Evolutionary conservation across 2,113 vertebrate species (phyloP).

Genomic region (Paradisaea rubra): DNA sequence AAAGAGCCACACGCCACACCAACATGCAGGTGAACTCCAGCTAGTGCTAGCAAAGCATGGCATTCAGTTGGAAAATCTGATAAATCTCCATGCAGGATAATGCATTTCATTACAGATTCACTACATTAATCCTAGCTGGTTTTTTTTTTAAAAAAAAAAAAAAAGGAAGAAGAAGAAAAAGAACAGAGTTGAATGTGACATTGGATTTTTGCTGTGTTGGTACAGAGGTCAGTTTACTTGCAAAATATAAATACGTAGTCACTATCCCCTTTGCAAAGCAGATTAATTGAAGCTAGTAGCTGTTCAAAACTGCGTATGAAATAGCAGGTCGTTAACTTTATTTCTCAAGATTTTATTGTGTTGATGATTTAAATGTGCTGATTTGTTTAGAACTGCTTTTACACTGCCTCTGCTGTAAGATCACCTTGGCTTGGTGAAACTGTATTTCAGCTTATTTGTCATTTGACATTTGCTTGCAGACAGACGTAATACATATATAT

Average conservation of each 20-base stretch:
- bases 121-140: slow-evolving; percentile 75
- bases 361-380: slow-evolving; percentile 1
- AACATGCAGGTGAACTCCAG: slow-evolving; percentile 91
- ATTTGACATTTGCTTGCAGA: slow-evolving; percentile 15
- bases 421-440: slow-evolving; percentile 32
- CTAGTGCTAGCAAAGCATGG: slow-evolving; percentile 84
- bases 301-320: slow-evolving; percentile 59
- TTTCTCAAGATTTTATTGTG: slow-evolving; percentile 27
- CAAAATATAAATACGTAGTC: slow-evolving; percentile 66
- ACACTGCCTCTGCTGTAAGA: slow-evolving; percentile 39
- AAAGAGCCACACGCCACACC: slow-evolving; percentile 87
- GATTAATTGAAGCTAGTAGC: slow-evolving; percentile 62
- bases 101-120: slow-evolving; percentile 89
- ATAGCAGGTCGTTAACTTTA: slow-evolving; percentile 61
- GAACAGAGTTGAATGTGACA: slow-evolving; percentile 69
- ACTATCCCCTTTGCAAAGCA: slow-evolving; percentile 66
- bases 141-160: slow-evolving; percentile 16
- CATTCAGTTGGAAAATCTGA: slow-evolving; percentile 92
- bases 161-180: not conserved
- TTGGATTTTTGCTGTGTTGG: slow-evolving; percentile 66
- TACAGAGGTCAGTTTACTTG: slow-evolving; percentile 66
- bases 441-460: slow-evolving; percentile 11
- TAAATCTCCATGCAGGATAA: slow-evolving; percentile 80
- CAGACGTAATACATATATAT: not conserved
- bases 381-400: slow-evolving; percentile 39